Percentiles rank a stretch among this genome's conserved stretches.
Evolutionary conservation across 2,888 invertebrate species (phyloP).

Genomic region (Thymelicus sylvestris): DNA sequence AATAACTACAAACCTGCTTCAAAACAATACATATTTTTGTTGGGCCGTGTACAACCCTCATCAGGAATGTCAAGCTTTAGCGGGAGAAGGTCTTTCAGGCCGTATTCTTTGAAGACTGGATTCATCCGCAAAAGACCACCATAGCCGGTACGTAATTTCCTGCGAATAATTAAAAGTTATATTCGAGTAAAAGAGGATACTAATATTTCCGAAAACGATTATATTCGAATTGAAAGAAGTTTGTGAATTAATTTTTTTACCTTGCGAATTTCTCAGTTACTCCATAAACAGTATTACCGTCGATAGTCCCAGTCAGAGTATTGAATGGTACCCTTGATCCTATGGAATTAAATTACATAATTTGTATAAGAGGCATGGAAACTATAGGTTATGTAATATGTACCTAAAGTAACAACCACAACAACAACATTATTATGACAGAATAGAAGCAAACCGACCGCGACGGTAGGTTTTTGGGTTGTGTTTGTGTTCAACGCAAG

Average conservation of each 20-base stretch:
- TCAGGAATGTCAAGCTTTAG: constrained; percentile 95
- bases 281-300: constrained; percentile 96
- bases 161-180: constrained; percentile 50
- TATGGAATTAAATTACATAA: constrained; percentile 57
- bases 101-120: constrained; percentile 94
- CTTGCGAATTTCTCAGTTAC: constrained; percentile 92
- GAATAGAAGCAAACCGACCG: too few species aligned
- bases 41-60: constrained; percentile 95
- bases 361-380: too few species aligned
- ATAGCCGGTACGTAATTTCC: constrained; percentile 92
- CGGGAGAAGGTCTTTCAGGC: constrained; percentile 94
- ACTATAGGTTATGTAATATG: too few species aligned
- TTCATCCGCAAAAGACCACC: constrained; percentile 94
- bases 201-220: too few species aligned
- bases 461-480: too few species aligned
- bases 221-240: too few species aligned
- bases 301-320: constrained; percentile 93
- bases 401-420: too few species aligned
- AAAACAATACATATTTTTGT: constrained; percentile 95
- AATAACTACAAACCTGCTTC: constrained; percentile 89
- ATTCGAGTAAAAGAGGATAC: background rate
- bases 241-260: constrained; percentile 59
- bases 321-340: constrained; percentile 94
- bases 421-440: too few species aligned
- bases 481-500: too few species aligned